These are phyloP conservation scores for Chorisops tibialis DNA, from an alignment of 2,888 invertebrate genomes.

Conservation along the genomic window DNA sequence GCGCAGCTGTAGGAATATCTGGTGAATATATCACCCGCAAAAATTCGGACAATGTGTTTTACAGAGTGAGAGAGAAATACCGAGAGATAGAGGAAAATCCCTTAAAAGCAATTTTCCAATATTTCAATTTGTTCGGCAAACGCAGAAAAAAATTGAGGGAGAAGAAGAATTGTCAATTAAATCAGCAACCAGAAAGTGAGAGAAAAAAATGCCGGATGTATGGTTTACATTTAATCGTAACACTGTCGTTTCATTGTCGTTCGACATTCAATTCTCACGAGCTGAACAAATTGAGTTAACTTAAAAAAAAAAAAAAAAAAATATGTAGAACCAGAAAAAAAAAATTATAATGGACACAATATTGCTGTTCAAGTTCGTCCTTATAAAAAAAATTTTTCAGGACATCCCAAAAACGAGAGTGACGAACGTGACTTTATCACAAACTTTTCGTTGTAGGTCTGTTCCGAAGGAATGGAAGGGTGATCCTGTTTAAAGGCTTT, in stretches of 20 bases:
- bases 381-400: conserved; percentile 16
- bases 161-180: conserved; percentile 19
- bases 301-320: too few relatives aligned
- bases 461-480: too few relatives aligned
- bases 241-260: neutral
- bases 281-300: conserved; percentile 17
- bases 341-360: conserved; percentile 18
- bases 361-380: conserved; percentile 8
- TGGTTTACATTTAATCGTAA: too few relatives aligned
- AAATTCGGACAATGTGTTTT: neutral
- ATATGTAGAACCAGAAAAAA: too few relatives aligned
- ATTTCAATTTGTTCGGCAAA: neutral
- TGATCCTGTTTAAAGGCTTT: too few relatives aligned
- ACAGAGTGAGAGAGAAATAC: too few relatives aligned
- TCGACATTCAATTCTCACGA: conserved; percentile 1
- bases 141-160: neutral
- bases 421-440: conserved; percentile 15
- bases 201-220: too few relatives aligned
- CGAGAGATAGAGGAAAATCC: neutral
- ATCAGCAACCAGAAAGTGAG: neutral
- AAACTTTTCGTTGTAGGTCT: neutral
- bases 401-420: neutral
- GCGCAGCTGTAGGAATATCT: neutral
- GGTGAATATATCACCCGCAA: neutral
- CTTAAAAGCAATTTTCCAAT: conserved; percentile 18